phyloP scores from a whole-genome alignment of 2,888 invertebrate species.

The Agrilus cyanescens region DNA sequence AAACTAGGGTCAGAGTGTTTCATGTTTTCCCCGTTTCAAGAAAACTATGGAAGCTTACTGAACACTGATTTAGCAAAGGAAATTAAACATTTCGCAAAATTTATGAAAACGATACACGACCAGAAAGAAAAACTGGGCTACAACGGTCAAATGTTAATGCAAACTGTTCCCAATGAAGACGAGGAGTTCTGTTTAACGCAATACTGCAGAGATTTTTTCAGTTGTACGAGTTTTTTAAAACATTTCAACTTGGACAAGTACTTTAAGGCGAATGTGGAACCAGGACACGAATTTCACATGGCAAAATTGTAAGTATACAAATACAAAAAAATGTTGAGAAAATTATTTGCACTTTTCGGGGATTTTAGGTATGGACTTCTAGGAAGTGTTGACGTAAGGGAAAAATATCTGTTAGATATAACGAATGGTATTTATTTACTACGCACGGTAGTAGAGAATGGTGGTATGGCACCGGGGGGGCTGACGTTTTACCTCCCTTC shows the following conservation, averaged over 20 bases:
- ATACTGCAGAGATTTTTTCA: conserved; percentile 53
- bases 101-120: conserved; percentile 49
- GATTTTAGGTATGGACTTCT: conserved; percentile 12
- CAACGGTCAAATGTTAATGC: conserved; percentile 46
- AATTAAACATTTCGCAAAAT: conserved; percentile 47
- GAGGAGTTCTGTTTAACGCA: conserved; percentile 40
- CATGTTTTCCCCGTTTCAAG: conserved; percentile 30
- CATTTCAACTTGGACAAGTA: conserved; percentile 46
- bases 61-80: conserved; percentile 48
- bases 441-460: conserved; percentile 29
- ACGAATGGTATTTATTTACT: conserved; percentile 10
- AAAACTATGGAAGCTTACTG: conserved; percentile 30
- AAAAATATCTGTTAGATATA: conserved; percentile 9
- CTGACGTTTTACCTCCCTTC: conserved; percentile 44
- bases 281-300: conserved; percentile 50
- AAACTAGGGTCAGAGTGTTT: conserved; percentile 49
- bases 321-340: no score
- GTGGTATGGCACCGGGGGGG: conserved; percentile 46
- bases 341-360: no score
- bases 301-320: conserved; percentile 48
- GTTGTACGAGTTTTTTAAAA: conserved; percentile 49
- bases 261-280: conserved; percentile 50
- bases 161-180: conserved; percentile 23
- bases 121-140: conserved; percentile 51
- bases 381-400: conserved; percentile 15